Evolutionary conservation across 53 echinoderm and acorn worm species (phyloP).

Genomic region (Echinarachnius parma): DNA sequence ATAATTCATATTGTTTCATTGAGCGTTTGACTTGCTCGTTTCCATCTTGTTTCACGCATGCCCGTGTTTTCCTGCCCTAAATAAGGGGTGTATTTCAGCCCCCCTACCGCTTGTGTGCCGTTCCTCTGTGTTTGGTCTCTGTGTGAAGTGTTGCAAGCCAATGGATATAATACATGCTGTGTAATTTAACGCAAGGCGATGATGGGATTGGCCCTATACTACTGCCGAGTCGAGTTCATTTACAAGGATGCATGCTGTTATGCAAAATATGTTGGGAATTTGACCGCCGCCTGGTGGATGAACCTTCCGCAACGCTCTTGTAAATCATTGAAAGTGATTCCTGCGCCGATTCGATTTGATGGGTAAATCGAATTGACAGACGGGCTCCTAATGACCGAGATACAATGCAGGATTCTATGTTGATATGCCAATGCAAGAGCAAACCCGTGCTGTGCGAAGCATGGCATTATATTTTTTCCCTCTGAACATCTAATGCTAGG

Average conservation of each 20-base stretch:
- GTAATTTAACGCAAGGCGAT: constrained; percentile 5
- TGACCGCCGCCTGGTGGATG: constrained; percentile 39
- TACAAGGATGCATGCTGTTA: constrained; percentile 39
- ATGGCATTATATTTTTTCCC: constrained; percentile 15
- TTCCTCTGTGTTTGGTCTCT: background rate
- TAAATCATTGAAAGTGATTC: constrained; percentile 19
- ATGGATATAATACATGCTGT: constrained; percentile 28
- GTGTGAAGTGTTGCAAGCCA: constrained; percentile 1
- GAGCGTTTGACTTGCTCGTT: too few relatives aligned
- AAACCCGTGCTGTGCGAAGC: constrained; percentile 7
- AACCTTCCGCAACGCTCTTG: constrained; percentile 18
- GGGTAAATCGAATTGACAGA: constrained; percentile 35
- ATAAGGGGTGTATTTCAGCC: constrained; percentile 12
- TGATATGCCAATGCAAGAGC: constrained; percentile 21
- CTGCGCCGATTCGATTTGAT: constrained; percentile 6
- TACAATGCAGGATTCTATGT: constrained; percentile 10
- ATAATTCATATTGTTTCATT: too few relatives aligned
- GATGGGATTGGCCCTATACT: background rate
- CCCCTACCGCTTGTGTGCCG: background rate
- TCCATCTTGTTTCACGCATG: too few relatives aligned
- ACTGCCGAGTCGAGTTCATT: constrained; percentile 19
- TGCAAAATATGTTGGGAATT: constrained; percentile 38
- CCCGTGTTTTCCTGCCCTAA: constrained; percentile 13
- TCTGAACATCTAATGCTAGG: too few relatives aligned
- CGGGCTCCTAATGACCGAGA: constrained; percentile 17